Conservation (phyloP, 2,113 vertebrate genomes). For the Microtus ochrogaster region DNA sequence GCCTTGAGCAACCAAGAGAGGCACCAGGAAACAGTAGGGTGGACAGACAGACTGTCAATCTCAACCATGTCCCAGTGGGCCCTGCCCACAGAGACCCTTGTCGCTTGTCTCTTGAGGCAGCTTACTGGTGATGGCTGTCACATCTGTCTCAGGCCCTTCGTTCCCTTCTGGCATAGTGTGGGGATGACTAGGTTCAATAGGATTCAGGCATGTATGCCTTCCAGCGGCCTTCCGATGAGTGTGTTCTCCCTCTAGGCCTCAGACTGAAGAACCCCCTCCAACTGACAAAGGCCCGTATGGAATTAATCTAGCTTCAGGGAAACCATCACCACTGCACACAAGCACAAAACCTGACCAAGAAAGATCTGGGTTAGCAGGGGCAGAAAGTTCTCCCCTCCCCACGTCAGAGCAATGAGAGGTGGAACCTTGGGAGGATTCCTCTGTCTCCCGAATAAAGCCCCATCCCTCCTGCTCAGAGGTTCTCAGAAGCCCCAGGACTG, state of each 20-base stretch:
- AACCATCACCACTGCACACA: background rate
- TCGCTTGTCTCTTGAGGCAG: rapidly evolving
- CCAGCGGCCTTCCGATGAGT: background rate
- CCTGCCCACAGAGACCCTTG: background rate
- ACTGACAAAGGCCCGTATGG: background rate
- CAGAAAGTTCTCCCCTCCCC: background rate
- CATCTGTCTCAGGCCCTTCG: background rate
- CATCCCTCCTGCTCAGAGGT: background rate
- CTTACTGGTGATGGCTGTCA: background rate
- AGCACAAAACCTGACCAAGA: background rate
- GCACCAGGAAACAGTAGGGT: background rate
- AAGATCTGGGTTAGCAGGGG: background rate
- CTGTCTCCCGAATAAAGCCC: background rate
- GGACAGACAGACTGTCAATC: rapidly evolving
- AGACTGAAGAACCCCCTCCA: background rate
- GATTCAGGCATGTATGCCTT: background rate
- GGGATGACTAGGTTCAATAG: background rate
- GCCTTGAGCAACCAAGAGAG: background rate
- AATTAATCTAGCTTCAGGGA: background rate
- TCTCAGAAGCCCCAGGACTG: constrained; percentile 69
- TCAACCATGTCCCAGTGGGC: background rate
- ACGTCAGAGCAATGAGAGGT: background rate
- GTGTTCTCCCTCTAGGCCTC: background rate
- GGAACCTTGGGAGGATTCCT: background rate
- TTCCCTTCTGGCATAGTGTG: rapidly evolving